Percentiles rank a stretch among this genome's conserved stretches.
Conservation (phyloP, 2,113 vertebrate species). For the Silurus asotus region DNA sequence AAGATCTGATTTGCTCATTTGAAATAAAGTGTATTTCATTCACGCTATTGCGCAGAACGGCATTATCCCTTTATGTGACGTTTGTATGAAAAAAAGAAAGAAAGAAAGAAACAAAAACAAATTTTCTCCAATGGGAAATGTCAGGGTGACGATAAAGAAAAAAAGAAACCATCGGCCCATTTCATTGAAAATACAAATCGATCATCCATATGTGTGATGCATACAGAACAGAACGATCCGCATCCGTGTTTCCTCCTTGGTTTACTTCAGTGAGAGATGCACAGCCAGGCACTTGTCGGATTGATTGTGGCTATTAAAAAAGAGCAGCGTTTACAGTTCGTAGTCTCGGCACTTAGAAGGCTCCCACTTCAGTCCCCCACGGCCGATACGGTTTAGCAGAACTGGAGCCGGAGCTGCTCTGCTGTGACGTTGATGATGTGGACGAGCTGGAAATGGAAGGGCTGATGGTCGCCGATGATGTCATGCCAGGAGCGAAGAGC, state of each 20-base stretch:
- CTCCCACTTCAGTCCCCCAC: constrained; percentile 94
- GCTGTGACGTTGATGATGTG: constrained; percentile 73
- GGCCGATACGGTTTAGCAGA: constrained; percentile 84
- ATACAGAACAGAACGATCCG: constrained; percentile 5
- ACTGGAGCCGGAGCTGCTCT: constrained; percentile 61
- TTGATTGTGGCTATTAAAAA: not conserved
- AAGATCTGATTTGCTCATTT: not conserved
- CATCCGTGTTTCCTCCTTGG: not conserved
- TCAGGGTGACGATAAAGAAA: not conserved
- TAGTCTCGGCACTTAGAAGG: constrained; percentile 72
- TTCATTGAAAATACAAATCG: constrained; percentile 31
- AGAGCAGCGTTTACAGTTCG: constrained; percentile 8
- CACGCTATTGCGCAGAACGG: constrained; percentile 5
- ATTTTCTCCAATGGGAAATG: constrained; percentile 10
- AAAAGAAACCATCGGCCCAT: not conserved
- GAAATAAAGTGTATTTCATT: constrained; percentile 12
- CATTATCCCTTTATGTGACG: not conserved
- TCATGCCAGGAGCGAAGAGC: constrained; percentile 74
- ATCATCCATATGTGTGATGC: constrained; percentile 20
- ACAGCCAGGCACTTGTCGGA: constrained; percentile 26
- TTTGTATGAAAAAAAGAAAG: not conserved
- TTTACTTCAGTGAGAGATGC: constrained; percentile 12
- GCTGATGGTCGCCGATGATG: constrained; percentile 75
- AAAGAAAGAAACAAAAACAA: not conserved
- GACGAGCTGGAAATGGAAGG: constrained; percentile 74